Conservation (phyloP, 2,113 vertebrate species). For the Brachyistius frenatus region DNA sequence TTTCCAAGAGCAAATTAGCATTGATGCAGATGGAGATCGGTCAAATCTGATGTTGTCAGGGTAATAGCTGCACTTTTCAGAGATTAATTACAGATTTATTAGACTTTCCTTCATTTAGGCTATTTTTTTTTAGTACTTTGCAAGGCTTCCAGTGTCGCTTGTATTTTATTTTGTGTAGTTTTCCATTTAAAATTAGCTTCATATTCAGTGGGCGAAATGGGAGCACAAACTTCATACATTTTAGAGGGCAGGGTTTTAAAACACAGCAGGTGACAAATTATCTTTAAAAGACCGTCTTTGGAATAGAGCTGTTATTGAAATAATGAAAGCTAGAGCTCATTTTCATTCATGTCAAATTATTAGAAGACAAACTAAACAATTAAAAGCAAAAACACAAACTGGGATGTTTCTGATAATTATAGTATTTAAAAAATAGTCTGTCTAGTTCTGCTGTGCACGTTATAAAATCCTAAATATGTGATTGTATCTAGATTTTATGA, state of each 20-base stretch:
- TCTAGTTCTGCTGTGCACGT: neutral
- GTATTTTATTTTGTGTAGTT: neutral
- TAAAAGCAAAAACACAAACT: neutral
- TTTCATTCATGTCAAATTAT: neutral
- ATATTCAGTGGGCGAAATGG: neutral
- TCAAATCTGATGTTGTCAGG: neutral
- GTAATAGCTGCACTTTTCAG: neutral
- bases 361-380: neutral
- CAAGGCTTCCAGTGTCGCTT: neutral
- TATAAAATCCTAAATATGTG: neutral
- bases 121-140: neutral
- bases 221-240: neutral
- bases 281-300: neutral
- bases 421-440: neutral
- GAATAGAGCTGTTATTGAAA: neutral
- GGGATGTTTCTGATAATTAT: neutral
- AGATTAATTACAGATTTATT: conserved; percentile 2
- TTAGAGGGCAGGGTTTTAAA: neutral
- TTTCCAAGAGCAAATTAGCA: neutral
- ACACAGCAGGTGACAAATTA: neutral
- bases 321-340: neutral
- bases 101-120: neutral
- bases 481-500: neutral
- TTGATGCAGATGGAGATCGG: conserved; percentile 6
- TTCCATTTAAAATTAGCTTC: neutral